A percentile compares a stretch with the other conserved stretches of the same genome.
Evolutionary conservation across 2,797 vertebrate species (phyloP).

Genomic region (Gallinago stenura): DNA sequence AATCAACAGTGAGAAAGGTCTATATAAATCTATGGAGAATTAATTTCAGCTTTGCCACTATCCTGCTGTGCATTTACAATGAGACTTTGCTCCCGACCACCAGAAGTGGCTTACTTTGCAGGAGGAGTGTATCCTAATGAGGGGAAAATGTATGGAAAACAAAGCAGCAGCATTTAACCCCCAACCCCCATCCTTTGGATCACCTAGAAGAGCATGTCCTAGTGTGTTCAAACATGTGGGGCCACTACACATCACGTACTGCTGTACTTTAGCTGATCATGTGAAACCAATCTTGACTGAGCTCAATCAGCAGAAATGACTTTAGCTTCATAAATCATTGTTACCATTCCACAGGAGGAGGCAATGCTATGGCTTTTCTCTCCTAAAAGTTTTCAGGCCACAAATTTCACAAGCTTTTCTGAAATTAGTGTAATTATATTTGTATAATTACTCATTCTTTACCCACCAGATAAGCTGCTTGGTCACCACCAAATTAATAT

Average conservation of each 20-base stretch:
- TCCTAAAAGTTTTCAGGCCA: slow-evolving; percentile 61
- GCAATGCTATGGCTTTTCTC: slow-evolving; percentile 57
- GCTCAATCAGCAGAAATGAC: slow-evolving; percentile 73
- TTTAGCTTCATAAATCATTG: slow-evolving; percentile 78
- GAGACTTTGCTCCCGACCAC: slow-evolving; percentile 69
- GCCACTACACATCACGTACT: slow-evolving; percentile 5
- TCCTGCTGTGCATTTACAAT: slow-evolving; percentile 82
- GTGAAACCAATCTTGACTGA: slow-evolving; percentile 77
- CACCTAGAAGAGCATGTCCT: slow-evolving; percentile 57
- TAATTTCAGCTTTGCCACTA: slow-evolving; percentile 82
- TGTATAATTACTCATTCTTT: slow-evolving; percentile 12
- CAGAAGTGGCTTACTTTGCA: slow-evolving; percentile 76
- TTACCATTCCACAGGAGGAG: slow-evolving; percentile 75
- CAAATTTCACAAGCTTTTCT: slow-evolving; percentile 55
- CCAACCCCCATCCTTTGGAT: slow-evolving; percentile 20
- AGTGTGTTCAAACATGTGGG: slow-evolving; percentile 55
- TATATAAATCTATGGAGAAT: slow-evolving; percentile 83
- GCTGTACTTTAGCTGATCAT: slow-evolving; percentile 65
- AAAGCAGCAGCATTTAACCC: slow-evolving; percentile 52
- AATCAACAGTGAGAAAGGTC: slow-evolving; percentile 79
- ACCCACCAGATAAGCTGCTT: background rate
- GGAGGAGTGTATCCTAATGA: slow-evolving; percentile 78
- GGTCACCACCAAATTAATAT: background rate
- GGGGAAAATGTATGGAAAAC: slow-evolving; percentile 42
- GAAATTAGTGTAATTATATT: slow-evolving; percentile 46